phyloP scores from a whole-genome alignment of 2,888 invertebrate genomes.

The Aphrophora alni region DNA sequence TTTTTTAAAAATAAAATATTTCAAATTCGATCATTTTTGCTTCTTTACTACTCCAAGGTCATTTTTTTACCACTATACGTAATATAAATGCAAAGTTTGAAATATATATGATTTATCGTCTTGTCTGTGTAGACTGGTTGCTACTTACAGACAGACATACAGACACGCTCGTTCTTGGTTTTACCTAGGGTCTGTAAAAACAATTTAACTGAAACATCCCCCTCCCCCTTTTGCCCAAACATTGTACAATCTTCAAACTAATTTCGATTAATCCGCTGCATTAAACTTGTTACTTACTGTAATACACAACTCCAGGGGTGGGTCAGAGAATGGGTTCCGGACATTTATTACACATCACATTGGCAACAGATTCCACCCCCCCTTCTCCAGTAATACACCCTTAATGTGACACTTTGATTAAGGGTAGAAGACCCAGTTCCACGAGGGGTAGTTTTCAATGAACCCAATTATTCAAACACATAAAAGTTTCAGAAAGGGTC shows the following conservation, averaged over 20 bases:
- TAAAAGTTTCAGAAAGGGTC: conserved; percentile 23
- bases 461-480: conserved; percentile 42
- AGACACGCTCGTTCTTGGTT: too few relatives aligned
- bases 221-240: not conserved
- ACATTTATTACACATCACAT: not conserved
- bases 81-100: too few relatives aligned
- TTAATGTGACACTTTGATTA: conserved; percentile 37
- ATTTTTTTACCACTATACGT: too few relatives aligned
- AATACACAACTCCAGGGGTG: not conserved
- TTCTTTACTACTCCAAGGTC: too few relatives aligned
- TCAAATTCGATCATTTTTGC: too few relatives aligned
- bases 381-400: not conserved
- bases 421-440: conserved; percentile 25
- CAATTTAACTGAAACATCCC: too few relatives aligned
- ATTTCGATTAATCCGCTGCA: not conserved
- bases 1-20: too few relatives aligned
- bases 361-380: not conserved
- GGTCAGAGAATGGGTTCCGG: conserved; percentile 7
- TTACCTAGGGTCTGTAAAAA: too few relatives aligned
- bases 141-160: too few relatives aligned
- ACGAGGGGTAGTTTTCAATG: conserved; percentile 35
- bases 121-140: too few relatives aligned
- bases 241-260: not conserved
- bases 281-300: not conserved
- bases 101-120: too few relatives aligned